Evolutionary conservation across 2,113 vertebrate species (phyloP), one percentile per base, ranked within the genome.

Genomic region (Cepphus grylle): DNA sequence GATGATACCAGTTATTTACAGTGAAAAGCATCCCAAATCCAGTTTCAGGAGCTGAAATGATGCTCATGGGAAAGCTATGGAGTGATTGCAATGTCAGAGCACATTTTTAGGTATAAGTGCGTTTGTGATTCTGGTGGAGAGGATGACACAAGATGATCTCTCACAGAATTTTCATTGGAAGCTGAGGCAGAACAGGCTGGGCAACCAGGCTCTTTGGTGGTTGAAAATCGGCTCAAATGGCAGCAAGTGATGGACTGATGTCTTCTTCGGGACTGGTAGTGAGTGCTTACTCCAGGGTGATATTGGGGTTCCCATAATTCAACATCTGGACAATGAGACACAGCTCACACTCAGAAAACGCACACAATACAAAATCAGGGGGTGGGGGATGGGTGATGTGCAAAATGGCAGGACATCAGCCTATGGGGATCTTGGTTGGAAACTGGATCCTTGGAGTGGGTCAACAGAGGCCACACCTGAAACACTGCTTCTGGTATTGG

Each of bases 241-340:
- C 32, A 58, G 71, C 0, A 2, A 65, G 52, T 0, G 1, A 45
- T 23, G 9, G 27, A 19, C 13, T 40, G 42, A 34, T 38, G 21
- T 20, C 43, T 77, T 29, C 36, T 43, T 56, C 10, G 29, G 59
- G n/a, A 65, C 18, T 23, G 17, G 63, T 56, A 49, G 42, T 12
- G 21, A 69, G 8, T 73, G 61, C 21, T 13, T 1, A 2, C 12
- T 9, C 47, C 32, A 26, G 20, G 12, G 17, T 20, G 36, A n/a
- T 34, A 43, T 16, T 21, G 66, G 30, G 18, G 36, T 34, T 55
- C 20, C 25, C 47, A 42, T 52, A 12, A 27, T 36, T 77, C 58
- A 65, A 29, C 25, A 53, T 32, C 43, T 52, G n/a, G 42, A 22
- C 40, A 21, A 27, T 36, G 45, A 23, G n/a, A 27, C 19, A 59